A percentile compares a stretch with the other conserved stretches of the same genome.
These are phyloP conservation scores for Dasypogon diadema DNA, from an alignment of 2,888 invertebrate genomes.

Conservation along the genomic window DNA sequence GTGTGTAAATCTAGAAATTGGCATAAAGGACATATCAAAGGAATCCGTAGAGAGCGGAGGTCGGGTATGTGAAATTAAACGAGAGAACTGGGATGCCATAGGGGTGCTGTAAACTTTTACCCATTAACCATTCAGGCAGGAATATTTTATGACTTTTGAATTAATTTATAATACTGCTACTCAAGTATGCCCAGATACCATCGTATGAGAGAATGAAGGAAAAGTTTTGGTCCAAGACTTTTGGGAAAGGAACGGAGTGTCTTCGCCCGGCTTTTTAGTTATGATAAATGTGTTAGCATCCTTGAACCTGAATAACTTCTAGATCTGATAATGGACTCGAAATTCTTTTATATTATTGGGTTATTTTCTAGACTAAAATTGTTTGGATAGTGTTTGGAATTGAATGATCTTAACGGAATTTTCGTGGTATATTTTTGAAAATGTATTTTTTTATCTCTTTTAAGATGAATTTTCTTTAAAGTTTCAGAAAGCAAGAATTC, in stretches of 20 bases:
- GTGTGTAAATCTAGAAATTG: slow-evolving; percentile 45
- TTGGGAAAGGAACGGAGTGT: slow-evolving; percentile 8
- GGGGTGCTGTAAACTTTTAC: slow-evolving; percentile 53
- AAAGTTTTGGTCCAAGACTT: slow-evolving; percentile 29
- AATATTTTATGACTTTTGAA: slow-evolving; percentile 57
- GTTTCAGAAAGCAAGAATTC: too few relatives aligned
- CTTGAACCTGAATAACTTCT: slow-evolving; percentile 41
- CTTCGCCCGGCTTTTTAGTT: slow-evolving; percentile 31
- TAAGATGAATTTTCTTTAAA: too few relatives aligned
- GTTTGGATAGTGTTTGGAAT: too few relatives aligned
- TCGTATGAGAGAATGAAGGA: slow-evolving; percentile 38
- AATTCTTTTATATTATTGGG: slow-evolving; percentile 5
- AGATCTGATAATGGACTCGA: slow-evolving; percentile 41
- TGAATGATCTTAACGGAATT: too few relatives aligned
- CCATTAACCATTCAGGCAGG: slow-evolving; percentile 57
- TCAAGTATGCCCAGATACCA: slow-evolving; percentile 47
- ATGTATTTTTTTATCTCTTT: too few relatives aligned
- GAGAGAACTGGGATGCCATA: slow-evolving; percentile 31
- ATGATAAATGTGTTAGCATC: slow-evolving; percentile 45
- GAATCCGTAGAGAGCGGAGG: slow-evolving; percentile 22
- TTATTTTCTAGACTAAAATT: too few relatives aligned
- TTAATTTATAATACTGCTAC: slow-evolving; percentile 52
- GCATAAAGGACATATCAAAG: slow-evolving; percentile 52
- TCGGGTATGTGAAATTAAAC: too few relatives aligned
- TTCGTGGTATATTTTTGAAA: too few relatives aligned